A percentile compares a stretch with the other conserved stretches of the same genome.
Conservation (phyloP, 2,113 vertebrate genomes). For the Crotalus horridus region DNA sequence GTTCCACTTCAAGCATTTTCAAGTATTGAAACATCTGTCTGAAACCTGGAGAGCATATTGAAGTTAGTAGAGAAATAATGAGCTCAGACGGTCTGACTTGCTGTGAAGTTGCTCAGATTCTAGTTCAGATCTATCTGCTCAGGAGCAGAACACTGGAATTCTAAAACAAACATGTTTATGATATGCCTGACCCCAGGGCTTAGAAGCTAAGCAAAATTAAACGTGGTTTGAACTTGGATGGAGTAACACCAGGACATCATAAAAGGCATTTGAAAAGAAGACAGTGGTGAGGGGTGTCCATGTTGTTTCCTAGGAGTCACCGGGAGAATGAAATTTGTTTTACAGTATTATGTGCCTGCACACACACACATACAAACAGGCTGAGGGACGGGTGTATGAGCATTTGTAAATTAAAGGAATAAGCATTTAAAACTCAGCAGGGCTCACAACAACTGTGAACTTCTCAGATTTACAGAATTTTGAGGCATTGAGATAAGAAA, state of each 20-base stretch:
- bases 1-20: neutral
- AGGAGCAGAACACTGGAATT: neutral
- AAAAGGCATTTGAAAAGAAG: neutral
- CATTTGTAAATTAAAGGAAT: neutral
- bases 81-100: neutral
- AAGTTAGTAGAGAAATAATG: neutral
- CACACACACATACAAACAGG: neutral
- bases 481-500: neutral
- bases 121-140: neutral
- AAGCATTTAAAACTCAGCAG: neutral
- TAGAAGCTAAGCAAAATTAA: neutral
- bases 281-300: neutral
- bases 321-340: neutral
- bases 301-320: neutral
- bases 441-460: neutral
- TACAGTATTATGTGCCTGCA: neutral
- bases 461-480: neutral
- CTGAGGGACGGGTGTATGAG: neutral
- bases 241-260: neutral
- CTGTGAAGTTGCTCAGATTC: neutral
- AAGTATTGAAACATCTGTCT: neutral
- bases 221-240: neutral
- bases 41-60: neutral
- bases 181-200: neutral
- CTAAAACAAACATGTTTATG: neutral